These are phyloP conservation scores for Pseudanteris insignis DNA, from an alignment of 2,888 invertebrate genomes.

Conservation along the genomic window DNA sequence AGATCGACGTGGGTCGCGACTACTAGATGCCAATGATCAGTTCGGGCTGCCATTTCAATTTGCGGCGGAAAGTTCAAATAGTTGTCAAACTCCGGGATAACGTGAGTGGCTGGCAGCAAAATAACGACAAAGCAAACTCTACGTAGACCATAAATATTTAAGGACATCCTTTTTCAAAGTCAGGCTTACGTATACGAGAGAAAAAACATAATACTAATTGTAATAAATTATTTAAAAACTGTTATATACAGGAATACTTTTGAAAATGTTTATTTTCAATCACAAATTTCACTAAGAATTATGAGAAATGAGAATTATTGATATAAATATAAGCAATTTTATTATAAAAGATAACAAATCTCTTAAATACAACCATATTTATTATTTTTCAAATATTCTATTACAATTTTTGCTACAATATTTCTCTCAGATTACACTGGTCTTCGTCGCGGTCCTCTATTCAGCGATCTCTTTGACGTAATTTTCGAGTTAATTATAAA, in stretches of 20 bases:
- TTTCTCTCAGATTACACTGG: no score
- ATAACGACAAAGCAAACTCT: constrained; percentile 42
- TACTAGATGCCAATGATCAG: constrained; percentile 37
- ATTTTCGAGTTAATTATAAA: constrained; percentile 40
- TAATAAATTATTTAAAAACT: no score
- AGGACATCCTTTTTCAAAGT: constrained; percentile 38
- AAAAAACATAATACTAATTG: no score
- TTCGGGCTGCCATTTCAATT: constrained; percentile 23
- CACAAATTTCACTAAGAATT: no score
- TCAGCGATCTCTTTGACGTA: constrained; percentile 31
- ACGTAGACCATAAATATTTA: constrained; percentile 41
- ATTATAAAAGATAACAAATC: no score
- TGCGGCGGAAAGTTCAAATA: constrained; percentile 41
- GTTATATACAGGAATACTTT: no score
- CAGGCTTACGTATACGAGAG: constrained; percentile 11
- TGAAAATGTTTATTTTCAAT: no score
- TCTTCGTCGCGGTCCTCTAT: constrained; percentile 10
- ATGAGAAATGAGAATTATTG: no score
- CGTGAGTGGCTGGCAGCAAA: constrained; percentile 33
- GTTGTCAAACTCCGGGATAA: constrained; percentile 45
- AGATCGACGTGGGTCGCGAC: constrained; percentile 27
- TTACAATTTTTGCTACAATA: no score
- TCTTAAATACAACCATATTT: no score
- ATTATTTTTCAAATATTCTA: no score
- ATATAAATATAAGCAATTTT: no score